A percentile compares a stretch with the other conserved stretches of the same genome.
Conservation (phyloP, 2,113 vertebrate species). For the Acrocephalus arundinaceus region DNA sequence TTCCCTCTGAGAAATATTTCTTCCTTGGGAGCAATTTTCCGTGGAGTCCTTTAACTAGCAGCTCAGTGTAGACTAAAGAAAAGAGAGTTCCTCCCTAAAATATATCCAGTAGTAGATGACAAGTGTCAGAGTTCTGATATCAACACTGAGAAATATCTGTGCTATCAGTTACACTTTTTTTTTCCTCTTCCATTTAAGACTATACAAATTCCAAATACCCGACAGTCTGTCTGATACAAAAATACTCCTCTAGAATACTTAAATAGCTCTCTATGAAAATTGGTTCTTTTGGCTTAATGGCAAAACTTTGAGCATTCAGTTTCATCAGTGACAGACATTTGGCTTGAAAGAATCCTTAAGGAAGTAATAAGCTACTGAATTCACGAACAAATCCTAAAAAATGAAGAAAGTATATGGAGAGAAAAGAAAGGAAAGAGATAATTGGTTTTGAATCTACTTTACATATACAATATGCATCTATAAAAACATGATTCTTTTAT, state of each 20-base stretch:
- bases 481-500: background rate
- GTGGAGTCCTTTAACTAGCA: background rate
- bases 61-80: background rate
- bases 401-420: background rate
- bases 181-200: background rate
- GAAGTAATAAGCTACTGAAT: conserved; percentile 35
- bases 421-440: background rate
- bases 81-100: background rate
- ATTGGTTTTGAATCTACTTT: background rate
- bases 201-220: conserved; percentile 19
- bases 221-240: conserved; percentile 13
- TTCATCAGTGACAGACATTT: conserved; percentile 27
- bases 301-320: background rate
- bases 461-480: background rate
- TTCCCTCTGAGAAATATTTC: background rate
- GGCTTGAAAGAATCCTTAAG: conserved; percentile 20
- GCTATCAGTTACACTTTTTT: background rate
- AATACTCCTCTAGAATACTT: conserved; percentile 27
- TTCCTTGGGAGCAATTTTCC: background rate
- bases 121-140: background rate
- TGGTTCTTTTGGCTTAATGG: conserved; percentile 50
- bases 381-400: background rate
- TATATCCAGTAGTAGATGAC: background rate
- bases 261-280: conserved; percentile 50
- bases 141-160: background rate